These are phyloP conservation scores for Danio rerio DNA, from an alignment of 2,113 vertebrate genomes.

Conservation along the genomic window GRCz12tu NC_133194.1:1516001-1516500, in stretches of 20 bases:
- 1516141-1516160: slow-evolving; percentile 2
- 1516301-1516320: not conserved
- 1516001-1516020: too few relatives aligned
- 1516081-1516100: too few relatives aligned
- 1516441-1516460: not conserved
- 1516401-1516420: not conserved
- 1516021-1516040: too few relatives aligned
- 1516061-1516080: too few relatives aligned
- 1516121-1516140: slow-evolving; percentile 7
- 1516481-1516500: slow-evolving; percentile 3
- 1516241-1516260: not conserved
- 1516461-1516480: not conserved
- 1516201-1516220: not conserved
- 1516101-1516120: not conserved
- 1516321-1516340: not conserved
- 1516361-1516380: not conserved
- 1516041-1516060: too few relatives aligned
- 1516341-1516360: not conserved
- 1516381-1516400: not conserved
- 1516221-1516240: not conserved
- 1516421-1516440: not conserved
- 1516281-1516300: not conserved
- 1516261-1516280: not conserved
- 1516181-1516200: not conserved
- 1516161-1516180: slow-evolving; percentile 27